These are phyloP conservation scores for Drosophila infuscata DNA, from an alignment of 2,888 invertebrate species.

Conservation along the genomic window DNA sequence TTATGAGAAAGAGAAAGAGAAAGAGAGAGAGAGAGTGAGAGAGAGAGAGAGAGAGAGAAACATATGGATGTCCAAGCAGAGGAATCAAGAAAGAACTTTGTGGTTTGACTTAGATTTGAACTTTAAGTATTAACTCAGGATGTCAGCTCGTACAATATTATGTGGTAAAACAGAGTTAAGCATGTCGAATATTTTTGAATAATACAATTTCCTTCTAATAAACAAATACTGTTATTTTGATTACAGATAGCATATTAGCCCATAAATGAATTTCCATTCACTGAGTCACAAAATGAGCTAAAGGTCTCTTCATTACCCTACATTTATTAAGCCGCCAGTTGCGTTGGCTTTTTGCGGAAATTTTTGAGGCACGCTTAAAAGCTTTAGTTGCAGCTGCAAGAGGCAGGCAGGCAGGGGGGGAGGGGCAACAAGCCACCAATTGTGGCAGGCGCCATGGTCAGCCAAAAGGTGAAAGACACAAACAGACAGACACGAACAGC, in stretches of 20 bases:
- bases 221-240: not conserved
- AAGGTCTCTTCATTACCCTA: conserved; percentile 21
- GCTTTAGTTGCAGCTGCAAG: conserved; percentile 26
- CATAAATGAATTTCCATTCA: not conserved
- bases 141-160: no score
- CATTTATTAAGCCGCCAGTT: conserved; percentile 28
- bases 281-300: not conserved
- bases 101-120: no score
- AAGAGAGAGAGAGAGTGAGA: no score
- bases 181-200: not conserved
- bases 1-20: no score
- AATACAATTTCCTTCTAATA: not conserved
- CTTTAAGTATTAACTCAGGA: no score
- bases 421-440: conserved; percentile 21
- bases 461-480: conserved; percentile 71
- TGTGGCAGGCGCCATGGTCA: conserved; percentile 75
- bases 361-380: conserved; percentile 59
- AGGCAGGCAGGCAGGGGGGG: not conserved
- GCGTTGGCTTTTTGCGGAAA: conserved; percentile 48
- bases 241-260: no score
- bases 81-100: no score
- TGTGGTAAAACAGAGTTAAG: no score
- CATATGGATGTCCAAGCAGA: no score
- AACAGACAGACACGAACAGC: conserved; percentile 11
- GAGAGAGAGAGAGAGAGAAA: no score